Conservation (phyloP, 2,888 invertebrate species). For the Hydriomena furcata region DNA sequence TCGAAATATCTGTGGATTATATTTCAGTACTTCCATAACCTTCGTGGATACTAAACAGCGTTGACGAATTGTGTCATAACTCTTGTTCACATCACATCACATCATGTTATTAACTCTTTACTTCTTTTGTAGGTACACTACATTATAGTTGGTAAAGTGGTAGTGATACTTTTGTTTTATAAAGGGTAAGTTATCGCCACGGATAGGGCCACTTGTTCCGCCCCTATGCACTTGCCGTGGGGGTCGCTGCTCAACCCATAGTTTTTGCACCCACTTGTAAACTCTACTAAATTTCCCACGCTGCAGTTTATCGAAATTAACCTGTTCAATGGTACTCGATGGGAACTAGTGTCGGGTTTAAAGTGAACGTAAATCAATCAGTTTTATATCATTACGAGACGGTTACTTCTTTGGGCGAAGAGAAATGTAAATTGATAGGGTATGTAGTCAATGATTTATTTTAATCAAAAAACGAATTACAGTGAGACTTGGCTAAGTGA, state of each 20-base stretch:
- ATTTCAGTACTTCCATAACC: conserved; percentile 10
- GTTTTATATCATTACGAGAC: conserved; percentile 1
- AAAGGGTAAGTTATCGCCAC: conserved; percentile 39
- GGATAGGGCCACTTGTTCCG: conserved; percentile 69
- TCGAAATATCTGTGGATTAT: conserved; percentile 1
- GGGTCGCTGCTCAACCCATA: conserved; percentile 64
- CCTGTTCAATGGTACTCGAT: conserved; percentile 49
- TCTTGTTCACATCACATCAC: no score
- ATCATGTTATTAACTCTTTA: no score
- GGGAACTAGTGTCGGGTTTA: conserved; percentile 23
- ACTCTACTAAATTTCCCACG: conserved; percentile 69
- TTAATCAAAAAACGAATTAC: background rate
- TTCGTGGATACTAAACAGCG: background rate
- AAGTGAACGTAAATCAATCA: conserved; percentile 19
- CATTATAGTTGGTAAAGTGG: conserved; percentile 5
- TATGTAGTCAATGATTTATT: background rate
- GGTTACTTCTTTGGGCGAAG: background rate
- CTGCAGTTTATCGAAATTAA: conserved; percentile 55
- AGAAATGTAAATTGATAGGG: conserved; percentile 10
- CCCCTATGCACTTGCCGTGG: conserved; percentile 78
- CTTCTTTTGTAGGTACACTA: background rate
- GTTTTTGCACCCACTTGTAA: conserved; percentile 75
- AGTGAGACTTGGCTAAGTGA: no score
- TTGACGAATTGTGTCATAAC: no score
- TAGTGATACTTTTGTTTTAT: conserved; percentile 20